Evolutionary conservation across 2,888 invertebrate species (phyloP), one percentile per base, ranked within the genome.

Genomic region (Trilocha varians): DNA sequence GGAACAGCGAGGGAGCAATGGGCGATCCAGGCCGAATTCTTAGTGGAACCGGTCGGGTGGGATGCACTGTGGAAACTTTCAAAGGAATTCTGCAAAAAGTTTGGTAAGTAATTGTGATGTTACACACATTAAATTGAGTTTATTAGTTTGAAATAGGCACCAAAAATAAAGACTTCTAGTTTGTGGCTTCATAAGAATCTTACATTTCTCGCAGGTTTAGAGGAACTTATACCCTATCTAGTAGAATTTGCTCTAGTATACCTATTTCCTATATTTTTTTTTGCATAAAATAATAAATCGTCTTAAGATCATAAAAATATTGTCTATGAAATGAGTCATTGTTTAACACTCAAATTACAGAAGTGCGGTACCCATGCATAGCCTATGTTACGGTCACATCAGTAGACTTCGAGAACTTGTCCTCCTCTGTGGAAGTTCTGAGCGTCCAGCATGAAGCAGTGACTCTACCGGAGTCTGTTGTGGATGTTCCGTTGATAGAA

Each of bases 21-120:
- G 84, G 69, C 67, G 36, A 52, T 75, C 38, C 78, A 83, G 33
- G 84, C 87, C 0, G 90, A 91, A 55, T 56, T 90, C 17, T 70
- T 88, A 0, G 70, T 91, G 2, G 91, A 91, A 53, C 89, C 89
- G 0, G 87, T 86, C 0, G 91, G 91, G 0, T 91, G 91, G 91
- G 89, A 90, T 55, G 91, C 90, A 0, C 55, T 91, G 6, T 91
- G 91, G 91, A 91, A 91, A 66, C 84, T 91, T 6, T 89, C 91
- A 0, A 87, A 90, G 41, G 62, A 84, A 3, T 88, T 87, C 32
- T 91, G 91, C 57, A 89, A 89, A 56, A 85, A 86, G 46, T 87
- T 90, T 65, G 78, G 86, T 85, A 53, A 60, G 73, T 57, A 32
- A 8, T 13, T 15, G 11, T 2, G 6, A n/a, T n/a, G n/a, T n/a